Base-by-base conservation (phyloP, 2,888 invertebrate genomes). In the Subacronicta megacephala region DNA sequence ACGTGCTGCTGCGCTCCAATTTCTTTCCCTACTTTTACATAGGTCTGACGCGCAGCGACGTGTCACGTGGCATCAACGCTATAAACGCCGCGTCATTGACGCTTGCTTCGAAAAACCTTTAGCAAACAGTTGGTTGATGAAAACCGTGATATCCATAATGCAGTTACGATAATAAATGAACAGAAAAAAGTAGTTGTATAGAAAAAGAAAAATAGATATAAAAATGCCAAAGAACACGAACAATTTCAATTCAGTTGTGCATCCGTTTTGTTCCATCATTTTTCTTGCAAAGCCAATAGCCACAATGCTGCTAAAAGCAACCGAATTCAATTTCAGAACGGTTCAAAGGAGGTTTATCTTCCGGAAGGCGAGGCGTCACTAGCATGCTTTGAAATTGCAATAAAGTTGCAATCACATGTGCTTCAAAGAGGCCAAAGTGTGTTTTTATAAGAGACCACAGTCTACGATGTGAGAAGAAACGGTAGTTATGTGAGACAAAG, bases 351-450 rank as follows among this genome's bases (percentile, higher is more conserved):
- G 72, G 67, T 75, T 75, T 80, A 78, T 77, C 72, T 55, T 72
- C 52, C 62, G 62, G 63, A 59, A 60, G 64, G 40, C 64, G 55
- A 65, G 65, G 73, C 65, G 60, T 58, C 53, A 56, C 60, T 62
- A 74, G 72, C 74, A 77, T 75, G 83, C 81, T 83, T 81, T 79
- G 80, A 82, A 86, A 83, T 76, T 86, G 86, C 88, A 89, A 89
- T 90, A 88, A 87, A 84, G 84, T 83, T 84, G 83, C 90, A 90
- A 90, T 90, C 89, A 88, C 85, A 85, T 80, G 85, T 82, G 75
- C 81, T 85, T 86, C 81, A 85, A 79, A 82, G 84, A 77, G 68
- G 77, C 79, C 76, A 80, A 82, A 84, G 83, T 83, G 82, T 82
- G 82, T 84, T 89, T 83, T 88, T 86, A 80, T 78, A 79, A 77